Conservation (phyloP, 2,797 vertebrate species). For the Acanthiza pusilla region DNA sequence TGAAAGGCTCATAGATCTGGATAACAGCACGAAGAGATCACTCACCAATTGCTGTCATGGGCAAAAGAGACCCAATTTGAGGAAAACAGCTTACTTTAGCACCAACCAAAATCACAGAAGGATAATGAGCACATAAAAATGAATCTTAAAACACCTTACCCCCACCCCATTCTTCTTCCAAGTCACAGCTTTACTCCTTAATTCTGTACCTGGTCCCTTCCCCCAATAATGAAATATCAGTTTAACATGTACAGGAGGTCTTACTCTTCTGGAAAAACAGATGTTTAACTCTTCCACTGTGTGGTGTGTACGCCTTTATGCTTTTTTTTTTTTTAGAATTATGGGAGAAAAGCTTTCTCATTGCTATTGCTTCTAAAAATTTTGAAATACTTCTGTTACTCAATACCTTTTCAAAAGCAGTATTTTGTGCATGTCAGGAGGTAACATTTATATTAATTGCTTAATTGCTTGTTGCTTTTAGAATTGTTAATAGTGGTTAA, state of each 20-base stretch:
- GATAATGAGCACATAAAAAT: background rate
- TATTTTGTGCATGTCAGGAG: background rate
- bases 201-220: background rate
- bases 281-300: background rate
- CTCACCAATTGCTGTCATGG: accelerated
- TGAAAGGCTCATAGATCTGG: background rate
- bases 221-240: background rate
- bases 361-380: background rate
- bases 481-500: background rate
- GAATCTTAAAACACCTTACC: background rate
- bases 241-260: background rate
- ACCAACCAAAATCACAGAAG: background rate
- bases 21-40: background rate
- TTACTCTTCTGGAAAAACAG: background rate
- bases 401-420: background rate
- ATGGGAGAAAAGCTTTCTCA: background rate
- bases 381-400: background rate
- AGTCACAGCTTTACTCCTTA: background rate
- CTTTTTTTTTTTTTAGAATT: background rate
- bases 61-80: background rate
- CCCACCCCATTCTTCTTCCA: background rate
- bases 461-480: background rate
- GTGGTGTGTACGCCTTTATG: background rate
- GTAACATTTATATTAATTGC: background rate
- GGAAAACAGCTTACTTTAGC: background rate